Percentiles rank a stretch among this genome's conserved stretches.
phyloP scores from a whole-genome alignment of 2,888 invertebrate species.

The Spodoptera picta region DNA sequence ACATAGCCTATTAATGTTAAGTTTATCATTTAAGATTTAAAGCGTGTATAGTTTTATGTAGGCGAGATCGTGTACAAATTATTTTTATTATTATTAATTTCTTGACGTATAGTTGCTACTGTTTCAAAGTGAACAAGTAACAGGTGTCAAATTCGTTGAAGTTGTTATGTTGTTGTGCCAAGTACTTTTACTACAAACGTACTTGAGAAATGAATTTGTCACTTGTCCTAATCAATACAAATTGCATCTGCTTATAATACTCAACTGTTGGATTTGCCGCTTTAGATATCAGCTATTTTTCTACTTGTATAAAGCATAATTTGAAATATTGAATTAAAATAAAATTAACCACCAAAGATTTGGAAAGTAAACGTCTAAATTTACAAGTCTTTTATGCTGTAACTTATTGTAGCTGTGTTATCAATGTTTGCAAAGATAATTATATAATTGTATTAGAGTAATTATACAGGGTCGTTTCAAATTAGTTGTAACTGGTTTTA shows the following conservation, averaged over 20 bases:
- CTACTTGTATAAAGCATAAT: slow-evolving; percentile 36
- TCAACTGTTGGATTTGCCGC: slow-evolving; percentile 59
- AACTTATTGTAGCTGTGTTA: slow-evolving; percentile 44
- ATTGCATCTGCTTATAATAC: slow-evolving; percentile 63
- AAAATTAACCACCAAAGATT: slow-evolving; percentile 74
- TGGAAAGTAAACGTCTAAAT: slow-evolving; percentile 60
- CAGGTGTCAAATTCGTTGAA: slow-evolving; percentile 65
- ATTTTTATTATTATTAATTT: slow-evolving; percentile 78
- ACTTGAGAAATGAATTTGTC: slow-evolving; percentile 64
- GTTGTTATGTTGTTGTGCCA: slow-evolving; percentile 68
- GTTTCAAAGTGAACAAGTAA: slow-evolving; percentile 44
- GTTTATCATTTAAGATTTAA: slow-evolving; percentile 83
- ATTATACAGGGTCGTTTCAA: slow-evolving; percentile 57
- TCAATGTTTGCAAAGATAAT: slow-evolving; percentile 45
- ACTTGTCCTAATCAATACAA: slow-evolving; percentile 62
- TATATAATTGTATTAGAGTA: slow-evolving; percentile 52
- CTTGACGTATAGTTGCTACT: slow-evolving; percentile 59
- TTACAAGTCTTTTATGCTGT: slow-evolving; percentile 48
- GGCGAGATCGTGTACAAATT: slow-evolving; percentile 83
- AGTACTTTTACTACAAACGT: slow-evolving; percentile 67
- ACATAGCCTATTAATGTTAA: slow-evolving; percentile 88
- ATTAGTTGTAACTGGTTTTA: slow-evolving; percentile 54
- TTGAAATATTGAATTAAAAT: slow-evolving; percentile 49
- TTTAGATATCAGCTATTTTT: slow-evolving; percentile 46
- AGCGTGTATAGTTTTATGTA: slow-evolving; percentile 80